Evolutionary conservation across 30 jellyfish, hydroid and myxozoan genomes (phyloP).

Genomic region (Nemopilema nomurai): DNA sequence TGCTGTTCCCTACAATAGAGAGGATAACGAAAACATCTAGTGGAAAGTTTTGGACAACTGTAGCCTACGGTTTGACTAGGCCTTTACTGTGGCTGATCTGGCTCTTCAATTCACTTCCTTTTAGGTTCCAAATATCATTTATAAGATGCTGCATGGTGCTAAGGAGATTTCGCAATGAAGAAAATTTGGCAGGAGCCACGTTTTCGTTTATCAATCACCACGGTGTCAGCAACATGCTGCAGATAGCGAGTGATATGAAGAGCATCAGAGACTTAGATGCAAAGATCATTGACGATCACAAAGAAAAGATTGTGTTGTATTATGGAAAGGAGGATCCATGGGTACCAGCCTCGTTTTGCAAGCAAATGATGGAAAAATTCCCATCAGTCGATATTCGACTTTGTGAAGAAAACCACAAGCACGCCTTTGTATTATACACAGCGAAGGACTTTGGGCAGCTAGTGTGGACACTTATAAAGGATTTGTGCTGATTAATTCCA

Average conservation of each 20-base stretch:
- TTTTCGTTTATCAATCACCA: slow-evolving; percentile 34
- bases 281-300: slow-evolving; percentile 20
- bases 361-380: slow-evolving; percentile 58
- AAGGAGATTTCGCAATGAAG: slow-evolving; percentile 33
- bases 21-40: slow-evolving; percentile 52
- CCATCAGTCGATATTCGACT: slow-evolving; percentile 54
- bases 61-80: slow-evolving; percentile 31
- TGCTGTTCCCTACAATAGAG: slow-evolving; percentile 73
- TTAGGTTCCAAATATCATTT: slow-evolving; percentile 2
- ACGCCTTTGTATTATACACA: slow-evolving; percentile 59
- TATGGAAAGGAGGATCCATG: slow-evolving; percentile 71
- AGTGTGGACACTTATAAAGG: slow-evolving; percentile 36
- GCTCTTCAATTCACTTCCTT: slow-evolving; percentile 28
- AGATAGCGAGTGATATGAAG: slow-evolving; percentile 58
- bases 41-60: slow-evolving; percentile 70
- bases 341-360: slow-evolving; percentile 62
- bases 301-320: slow-evolving; percentile 52
- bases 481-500: not conserved
- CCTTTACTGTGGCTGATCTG: slow-evolving; percentile 40
- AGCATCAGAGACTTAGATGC: slow-evolving; percentile 26
- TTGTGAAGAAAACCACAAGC: slow-evolving; percentile 35
- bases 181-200: slow-evolving; percentile 30
- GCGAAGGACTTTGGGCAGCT: slow-evolving; percentile 29
- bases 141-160: slow-evolving; percentile 2
- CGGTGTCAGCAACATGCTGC: slow-evolving; percentile 64